Evolutionary conservation across 2,797 vertebrate genomes (phyloP).

Genomic region (Microctenopoma lineatum): DNA sequence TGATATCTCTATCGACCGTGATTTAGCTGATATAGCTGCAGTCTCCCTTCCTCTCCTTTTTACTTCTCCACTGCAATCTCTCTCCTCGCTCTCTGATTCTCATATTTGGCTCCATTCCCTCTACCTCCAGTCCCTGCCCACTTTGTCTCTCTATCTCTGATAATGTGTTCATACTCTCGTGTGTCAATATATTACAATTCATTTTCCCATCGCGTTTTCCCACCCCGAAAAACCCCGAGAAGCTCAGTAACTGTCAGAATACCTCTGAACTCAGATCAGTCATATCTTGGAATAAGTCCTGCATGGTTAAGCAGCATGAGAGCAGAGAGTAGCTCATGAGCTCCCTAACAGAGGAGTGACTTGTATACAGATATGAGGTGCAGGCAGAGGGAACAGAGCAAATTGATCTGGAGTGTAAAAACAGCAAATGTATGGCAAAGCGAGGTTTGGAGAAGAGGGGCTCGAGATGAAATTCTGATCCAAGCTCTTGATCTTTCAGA

Average conservation of each 20-base stretch:
- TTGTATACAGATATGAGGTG: constrained; percentile 66
- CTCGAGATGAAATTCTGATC: constrained; percentile 36
- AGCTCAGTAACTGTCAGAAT: constrained; percentile 53
- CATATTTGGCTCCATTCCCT: constrained; percentile 26
- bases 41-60: constrained; percentile 31
- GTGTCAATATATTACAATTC: constrained; percentile 60
- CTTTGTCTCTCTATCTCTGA: constrained; percentile 35
- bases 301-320: constrained; percentile 71
- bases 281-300: constrained; percentile 66
- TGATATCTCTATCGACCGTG: constrained; percentile 85
- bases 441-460: constrained; percentile 22
- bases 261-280: constrained; percentile 66
- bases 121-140: constrained; percentile 23
- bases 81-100: constrained; percentile 22
- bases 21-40: constrained; percentile 82
- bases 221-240: constrained; percentile 21
- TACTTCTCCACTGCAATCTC: constrained; percentile 36
- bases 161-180: constrained; percentile 52
- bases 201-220: constrained; percentile 39
- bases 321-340: constrained; percentile 47
- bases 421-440: constrained; percentile 27
- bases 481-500: constrained; percentile 61
- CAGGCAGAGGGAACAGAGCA: constrained; percentile 32
- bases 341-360: constrained; percentile 54
- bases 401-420: constrained; percentile 57